Percentiles rank a stretch among this genome's conserved stretches.
Conservation (phyloP, 2,113 vertebrate species). For the Nettapus auritus region DNA sequence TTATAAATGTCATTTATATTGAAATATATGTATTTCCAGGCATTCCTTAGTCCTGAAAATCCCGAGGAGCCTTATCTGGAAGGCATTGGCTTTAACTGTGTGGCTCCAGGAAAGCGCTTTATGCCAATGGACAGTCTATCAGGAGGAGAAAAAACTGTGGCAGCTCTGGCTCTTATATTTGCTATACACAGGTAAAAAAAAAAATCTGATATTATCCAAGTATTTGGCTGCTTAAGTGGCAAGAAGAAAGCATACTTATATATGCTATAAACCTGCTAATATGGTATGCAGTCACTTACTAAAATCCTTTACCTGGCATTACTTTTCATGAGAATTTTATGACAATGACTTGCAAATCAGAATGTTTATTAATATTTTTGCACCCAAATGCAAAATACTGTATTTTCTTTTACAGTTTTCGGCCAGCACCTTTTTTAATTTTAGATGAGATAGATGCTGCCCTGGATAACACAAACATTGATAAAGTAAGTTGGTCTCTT, state of each 20-base stretch:
- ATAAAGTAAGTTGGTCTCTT: constrained; percentile 80
- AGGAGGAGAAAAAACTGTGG: constrained; percentile 93
- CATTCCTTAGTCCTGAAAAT: constrained; percentile 91
- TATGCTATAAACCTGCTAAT: background rate
- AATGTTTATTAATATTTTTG: background rate
- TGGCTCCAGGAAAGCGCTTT: constrained; percentile 93
- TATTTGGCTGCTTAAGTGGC: background rate
- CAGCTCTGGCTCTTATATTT: constrained; percentile 92
- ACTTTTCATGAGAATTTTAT: background rate
- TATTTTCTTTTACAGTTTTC: constrained; percentile 79
- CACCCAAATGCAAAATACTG: background rate
- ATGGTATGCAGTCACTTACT: background rate
- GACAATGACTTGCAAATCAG: background rate
- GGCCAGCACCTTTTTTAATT: constrained; percentile 92
- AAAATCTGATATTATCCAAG: no score
- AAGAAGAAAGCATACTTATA: background rate
- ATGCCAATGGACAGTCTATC: constrained; percentile 97
- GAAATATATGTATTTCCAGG: constrained; percentile 73
- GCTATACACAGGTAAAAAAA: constrained; percentile 89
- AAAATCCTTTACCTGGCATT: background rate
- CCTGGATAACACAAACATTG: constrained; percentile 93
- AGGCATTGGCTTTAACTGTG: constrained; percentile 91
- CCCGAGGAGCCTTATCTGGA: constrained; percentile 93
- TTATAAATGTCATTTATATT: background rate
- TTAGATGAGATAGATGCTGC: constrained; percentile 96